Base-by-base conservation (phyloP, 1,140 invertebrate genomes). In the Heliothis subflexa region DNA sequence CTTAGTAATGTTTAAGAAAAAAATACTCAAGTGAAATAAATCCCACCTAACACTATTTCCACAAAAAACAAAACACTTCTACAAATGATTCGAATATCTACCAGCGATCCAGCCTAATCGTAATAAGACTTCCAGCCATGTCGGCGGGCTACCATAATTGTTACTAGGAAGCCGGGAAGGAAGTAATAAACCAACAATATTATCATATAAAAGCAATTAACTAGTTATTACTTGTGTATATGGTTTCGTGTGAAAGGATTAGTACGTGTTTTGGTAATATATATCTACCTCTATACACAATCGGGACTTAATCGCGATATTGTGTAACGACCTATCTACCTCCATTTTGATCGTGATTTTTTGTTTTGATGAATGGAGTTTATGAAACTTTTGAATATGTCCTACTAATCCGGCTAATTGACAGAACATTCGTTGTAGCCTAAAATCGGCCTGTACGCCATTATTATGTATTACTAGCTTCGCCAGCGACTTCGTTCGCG, bases 111-210 rank as follows among this genome's bases (percentile, higher is more conserved):
- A 18, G 13, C 33, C 70, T 45, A 72, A 57, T 71, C 14, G 50
- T 55, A 57, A 72, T 18, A 73, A 57, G 71, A 59, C 71, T 73
- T 73, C 3, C 72, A 74, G 72, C 61, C 72, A 62, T 49, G 40
- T 45, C 14, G 45, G 72, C 72, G 45, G 45, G 55, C 50, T n/a
- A 33, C n/a, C 61, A 74, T 74, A 74, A 74, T 74, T 74, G 55
- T 40, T 18, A 13, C 16, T 59, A 33, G 40, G 18, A 40, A 66
- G 57, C 18, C 18, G 57, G 72, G 57, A 74, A 74, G 72, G 72
- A 74, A 74, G 57, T 61, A 74, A 74, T 74, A 74, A 74, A 74
- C 55, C 72, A 74, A 74, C 55, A 59, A 45, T 74, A 74, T 74
- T 74, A 74, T 74, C 72, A 74, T 74, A 74, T 25, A 74, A 50